A percentile compares a stretch with the other conserved stretches of the same genome.
Evolutionary conservation across 2,797 vertebrate genomes (phyloP).

Genomic region (Leptatherina wallacei): DNA sequence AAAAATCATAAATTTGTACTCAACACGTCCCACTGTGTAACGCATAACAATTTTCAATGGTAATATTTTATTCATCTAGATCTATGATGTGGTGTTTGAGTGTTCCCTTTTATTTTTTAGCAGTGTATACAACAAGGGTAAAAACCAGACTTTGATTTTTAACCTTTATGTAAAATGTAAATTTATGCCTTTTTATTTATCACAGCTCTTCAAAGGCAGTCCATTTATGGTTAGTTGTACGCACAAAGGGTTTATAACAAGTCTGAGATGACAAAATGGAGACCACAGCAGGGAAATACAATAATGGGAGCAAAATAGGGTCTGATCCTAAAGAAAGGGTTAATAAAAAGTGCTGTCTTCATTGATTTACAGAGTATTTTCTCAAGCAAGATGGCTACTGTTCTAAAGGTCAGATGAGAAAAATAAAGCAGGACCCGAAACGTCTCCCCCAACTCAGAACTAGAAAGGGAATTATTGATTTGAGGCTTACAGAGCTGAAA

Average conservation of each 20-base stretch:
- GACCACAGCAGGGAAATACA: background rate
- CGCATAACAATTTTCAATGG: too few species aligned
- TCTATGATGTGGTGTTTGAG: too few species aligned
- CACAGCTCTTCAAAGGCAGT: background rate
- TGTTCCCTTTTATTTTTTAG: too few species aligned
- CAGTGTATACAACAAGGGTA: too few species aligned
- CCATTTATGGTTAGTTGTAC: background rate
- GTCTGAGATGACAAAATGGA: background rate
- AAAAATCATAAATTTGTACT: too few species aligned
- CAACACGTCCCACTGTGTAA: too few species aligned
- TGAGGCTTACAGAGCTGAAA: conserved; percentile 31
- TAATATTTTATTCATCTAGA: too few species aligned
- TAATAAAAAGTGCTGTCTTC: conserved; percentile 58
- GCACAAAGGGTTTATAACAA: conserved; percentile 4
- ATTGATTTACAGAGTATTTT: conserved; percentile 71
- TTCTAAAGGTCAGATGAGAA: conserved; percentile 73
- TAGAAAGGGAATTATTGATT: conserved; percentile 64
- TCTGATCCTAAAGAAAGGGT: conserved; percentile 42
- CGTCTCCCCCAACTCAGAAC: conserved; percentile 33
- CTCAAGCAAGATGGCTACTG: conserved; percentile 61
- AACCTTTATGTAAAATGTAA: too few species aligned
- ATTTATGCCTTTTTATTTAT: too few species aligned
- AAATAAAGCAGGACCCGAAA: conserved; percentile 53
- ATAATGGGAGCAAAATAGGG: conserved; percentile 1
- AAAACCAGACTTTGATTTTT: too few species aligned